Evolutionary conservation across 2,113 vertebrate species (phyloP), one percentile per base, ranked within the genome.

Genomic region (Empidonax traillii): DNA sequence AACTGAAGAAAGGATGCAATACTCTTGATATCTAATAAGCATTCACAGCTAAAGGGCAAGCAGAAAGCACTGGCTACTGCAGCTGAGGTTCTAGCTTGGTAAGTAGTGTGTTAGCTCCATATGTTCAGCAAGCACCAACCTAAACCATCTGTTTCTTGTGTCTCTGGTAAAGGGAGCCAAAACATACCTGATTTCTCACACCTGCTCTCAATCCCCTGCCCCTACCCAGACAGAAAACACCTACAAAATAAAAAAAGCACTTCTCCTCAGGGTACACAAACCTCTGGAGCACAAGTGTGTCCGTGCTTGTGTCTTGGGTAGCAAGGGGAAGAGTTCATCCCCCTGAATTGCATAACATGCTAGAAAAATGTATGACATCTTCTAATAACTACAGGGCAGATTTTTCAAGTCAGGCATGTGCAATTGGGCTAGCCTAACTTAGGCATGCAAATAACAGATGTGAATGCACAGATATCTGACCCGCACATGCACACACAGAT

Each of bases 61-160:
- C 67, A 63, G 78, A 83, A 90, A 95, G 93, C 68, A 80, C 52
- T 55, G 83, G 82, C 59, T 71, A 90, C 44, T n/a, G 52, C 93
- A 94, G 65, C 83, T 81, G 79, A 96, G 90, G 94, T 90, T 93
- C 92, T 78, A 94, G 79, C 88, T 74, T 76, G 47, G 55, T 94
- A 85, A 85, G 73, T 47, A 63, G 5, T 35, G 52, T 62, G 72
- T 76, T 90, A 0, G 0, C 63, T 89, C 87, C 46, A 0, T 90
- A 74, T 86, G 85, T 86, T 74, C 61, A 81, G 56, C 62, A 75
- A 93, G 83, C 85, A 90, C 52, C 44, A 1, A 81, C 25, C 68
- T 49, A 88, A 84, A 61, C 93, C 94, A 95, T 90, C 94, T 96
- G 95, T 53, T 94, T 75, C 75, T 63, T n/a, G 7, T 63, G 59